phyloP scores from a whole-genome alignment of 1,140 invertebrate genomes.

The Euwallacea fornicatus region DNA sequence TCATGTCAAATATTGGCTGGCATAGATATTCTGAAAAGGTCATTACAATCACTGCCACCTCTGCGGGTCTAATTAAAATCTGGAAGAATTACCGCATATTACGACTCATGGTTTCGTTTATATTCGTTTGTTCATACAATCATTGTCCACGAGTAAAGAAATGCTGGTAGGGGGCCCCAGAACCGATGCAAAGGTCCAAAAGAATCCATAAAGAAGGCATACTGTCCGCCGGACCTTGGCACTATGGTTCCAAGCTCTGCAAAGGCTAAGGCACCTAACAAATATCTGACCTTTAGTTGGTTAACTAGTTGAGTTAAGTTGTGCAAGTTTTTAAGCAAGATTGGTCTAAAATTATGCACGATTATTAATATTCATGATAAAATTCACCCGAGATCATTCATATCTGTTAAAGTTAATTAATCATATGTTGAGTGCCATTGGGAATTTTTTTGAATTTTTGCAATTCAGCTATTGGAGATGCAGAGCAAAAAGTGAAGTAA shows the following conservation, averaged over 20 bases:
- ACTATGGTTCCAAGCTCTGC: slow-evolving; percentile 82
- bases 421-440: no score
- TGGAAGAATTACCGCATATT: not conserved
- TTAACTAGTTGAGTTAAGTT: not conserved
- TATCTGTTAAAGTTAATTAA: no score
- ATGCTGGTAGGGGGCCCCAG: slow-evolving; percentile 75
- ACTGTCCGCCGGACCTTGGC: slow-evolving; percentile 80
- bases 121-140: slow-evolving; percentile 50
- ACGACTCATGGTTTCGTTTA: not conserved
- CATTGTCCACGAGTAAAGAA: slow-evolving; percentile 78
- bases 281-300: slow-evolving; percentile 31
- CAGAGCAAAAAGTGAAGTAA: no score
- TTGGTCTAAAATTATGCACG: no score
- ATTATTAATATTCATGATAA: no score
- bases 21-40: slow-evolving; percentile 82
- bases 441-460: no score
- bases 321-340: no score
- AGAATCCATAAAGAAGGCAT: slow-evolving; percentile 76
- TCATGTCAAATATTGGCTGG: slow-evolving; percentile 63
- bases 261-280: slow-evolving; percentile 75
- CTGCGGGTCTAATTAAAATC: slow-evolving; percentile 73
- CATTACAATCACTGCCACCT: slow-evolving; percentile 76
- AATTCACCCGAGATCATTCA: no score
- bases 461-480: no score
- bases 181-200: slow-evolving; percentile 69